phyloP scores from a whole-genome alignment of 2,113 vertebrate species.

The Gobiocypris rarus region DNA sequence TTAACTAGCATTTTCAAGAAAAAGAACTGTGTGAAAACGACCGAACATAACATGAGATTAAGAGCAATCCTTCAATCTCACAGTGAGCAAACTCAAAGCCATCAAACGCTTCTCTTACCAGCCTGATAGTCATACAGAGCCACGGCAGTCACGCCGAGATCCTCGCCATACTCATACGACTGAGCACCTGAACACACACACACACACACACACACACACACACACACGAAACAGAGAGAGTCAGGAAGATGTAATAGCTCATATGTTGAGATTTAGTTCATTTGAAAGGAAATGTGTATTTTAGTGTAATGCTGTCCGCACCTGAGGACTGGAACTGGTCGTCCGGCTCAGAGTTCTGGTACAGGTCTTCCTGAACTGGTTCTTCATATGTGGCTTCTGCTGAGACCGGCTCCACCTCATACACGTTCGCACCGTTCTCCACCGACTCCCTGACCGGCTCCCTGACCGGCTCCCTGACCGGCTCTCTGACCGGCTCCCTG shows the following conservation, averaged over 20 bases:
- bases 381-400: conserved; percentile 59
- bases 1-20: too few relatives aligned
- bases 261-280: neutral
- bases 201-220: too few relatives aligned
- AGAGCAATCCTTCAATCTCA: neutral
- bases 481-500: too few relatives aligned
- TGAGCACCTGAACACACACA: conserved; percentile 72
- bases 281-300: neutral
- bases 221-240: too few relatives aligned
- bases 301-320: neutral
- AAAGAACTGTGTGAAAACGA: too few relatives aligned
- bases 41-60: too few relatives aligned
- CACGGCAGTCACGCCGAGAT: conserved; percentile 91
- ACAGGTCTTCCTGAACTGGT: conserved; percentile 74
- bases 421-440: conserved; percentile 61
- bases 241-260: neutral
- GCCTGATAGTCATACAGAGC: conserved; percentile 98
- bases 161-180: conserved; percentile 83
- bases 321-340: conserved; percentile 78
- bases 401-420: conserved; percentile 54
- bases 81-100: neutral
- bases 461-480: too few relatives aligned
- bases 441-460: neutral
- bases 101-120: conserved; percentile 77
- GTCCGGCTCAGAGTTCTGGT: conserved; percentile 75